Evolutionary conservation across 2,888 invertebrate genomes (phyloP).

Genomic region (Hesperia comma): DNA sequence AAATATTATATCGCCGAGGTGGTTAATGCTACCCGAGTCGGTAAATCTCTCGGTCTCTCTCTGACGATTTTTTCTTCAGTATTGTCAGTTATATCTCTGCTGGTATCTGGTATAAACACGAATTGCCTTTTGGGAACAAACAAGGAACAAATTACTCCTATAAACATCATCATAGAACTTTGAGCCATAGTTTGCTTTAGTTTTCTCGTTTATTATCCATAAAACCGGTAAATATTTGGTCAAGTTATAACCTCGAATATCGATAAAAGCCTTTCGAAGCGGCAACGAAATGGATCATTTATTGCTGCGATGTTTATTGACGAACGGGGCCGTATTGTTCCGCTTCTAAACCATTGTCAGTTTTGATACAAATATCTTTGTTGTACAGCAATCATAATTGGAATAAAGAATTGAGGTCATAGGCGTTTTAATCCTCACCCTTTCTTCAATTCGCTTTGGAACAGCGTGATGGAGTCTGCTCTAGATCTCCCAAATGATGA

Average conservation of each 20-base stretch:
- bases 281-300: slow-evolving; percentile 11
- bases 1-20: no score
- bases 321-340: slow-evolving; percentile 7
- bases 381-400: no score
- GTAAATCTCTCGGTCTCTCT: no score
- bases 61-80: no score
- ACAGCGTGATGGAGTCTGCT: no score
- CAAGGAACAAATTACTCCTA: neutral
- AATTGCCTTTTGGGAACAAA: no score
- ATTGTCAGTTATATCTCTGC: neutral
- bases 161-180: neutral
- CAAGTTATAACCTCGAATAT: slow-evolving; percentile 17
- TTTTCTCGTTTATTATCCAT: neutral
- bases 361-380: neutral
- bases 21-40: no score
- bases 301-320: slow-evolving; percentile 24
- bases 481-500: no score
- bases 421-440: no score
- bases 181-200: neutral
- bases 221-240: slow-evolving; percentile 6
- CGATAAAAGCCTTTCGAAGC: slow-evolving; percentile 18
- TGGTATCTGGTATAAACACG: no score
- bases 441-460: no score
- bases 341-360: neutral
- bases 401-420: no score